A percentile compares a stretch with the other conserved stretches of the same genome.
These are phyloP conservation scores for Agrotis ipsilon DNA, from an alignment of 2,888 invertebrate species.

Conservation along the genomic window DNA sequence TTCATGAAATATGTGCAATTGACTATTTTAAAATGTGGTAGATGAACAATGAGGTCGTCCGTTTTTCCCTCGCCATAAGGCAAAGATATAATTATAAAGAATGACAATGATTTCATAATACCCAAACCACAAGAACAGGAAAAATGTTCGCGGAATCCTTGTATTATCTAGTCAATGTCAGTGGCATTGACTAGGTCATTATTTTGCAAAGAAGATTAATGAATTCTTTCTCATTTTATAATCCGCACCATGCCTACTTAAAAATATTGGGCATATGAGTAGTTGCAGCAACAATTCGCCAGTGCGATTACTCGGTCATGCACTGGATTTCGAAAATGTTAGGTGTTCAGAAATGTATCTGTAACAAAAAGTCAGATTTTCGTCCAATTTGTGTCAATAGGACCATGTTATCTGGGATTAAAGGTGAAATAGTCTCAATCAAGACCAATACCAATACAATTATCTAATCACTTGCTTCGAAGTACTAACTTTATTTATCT, in stretches of 20 bases:
- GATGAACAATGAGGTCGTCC: background rate
- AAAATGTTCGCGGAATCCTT: background rate
- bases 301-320: no score
- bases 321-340: no score
- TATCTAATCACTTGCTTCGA: no score
- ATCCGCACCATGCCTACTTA: no score
- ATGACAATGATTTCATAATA: background rate
- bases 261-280: no score
- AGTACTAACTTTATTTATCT: background rate
- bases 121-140: background rate
- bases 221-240: no score
- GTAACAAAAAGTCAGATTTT: background rate
- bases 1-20: background rate
- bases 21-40: background rate
- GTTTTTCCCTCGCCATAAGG: background rate
- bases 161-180: no score
- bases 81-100: no score
- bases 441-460: no score
- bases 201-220: background rate
- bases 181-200: background rate
- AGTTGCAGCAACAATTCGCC: no score
- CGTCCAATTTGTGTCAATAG: background rate
- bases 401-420: background rate
- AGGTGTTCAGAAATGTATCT: background rate
- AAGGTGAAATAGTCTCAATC: background rate